phyloP scores from a whole-genome alignment of 2,888 invertebrate genomes.

The Drosophila differens region DNA sequence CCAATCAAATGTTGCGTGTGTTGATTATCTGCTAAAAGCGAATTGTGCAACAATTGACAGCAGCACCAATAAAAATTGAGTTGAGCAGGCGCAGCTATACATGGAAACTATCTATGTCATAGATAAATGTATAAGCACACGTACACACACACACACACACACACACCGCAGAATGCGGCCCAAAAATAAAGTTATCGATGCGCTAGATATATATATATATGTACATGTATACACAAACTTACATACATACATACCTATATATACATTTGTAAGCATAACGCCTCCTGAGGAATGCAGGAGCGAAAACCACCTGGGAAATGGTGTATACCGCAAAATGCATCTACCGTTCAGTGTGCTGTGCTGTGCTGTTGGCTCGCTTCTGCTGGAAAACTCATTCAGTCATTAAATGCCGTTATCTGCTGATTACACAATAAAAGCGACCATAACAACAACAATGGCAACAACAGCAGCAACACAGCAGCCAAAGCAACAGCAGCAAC shows the following conservation, averaged over 20 bases:
- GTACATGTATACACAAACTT: not conserved
- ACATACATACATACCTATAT: not conserved
- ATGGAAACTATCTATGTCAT: slow-evolving; percentile 29
- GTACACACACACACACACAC: slow-evolving; percentile 16
- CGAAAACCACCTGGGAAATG: slow-evolving; percentile 41
- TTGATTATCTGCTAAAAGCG: slow-evolving; percentile 36
- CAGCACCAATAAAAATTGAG: slow-evolving; percentile 53
- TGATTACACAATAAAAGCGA: slow-evolving; percentile 84
- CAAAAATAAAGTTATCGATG: slow-evolving; percentile 76
- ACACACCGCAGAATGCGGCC: slow-evolving; percentile 46
- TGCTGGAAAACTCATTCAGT: slow-evolving; percentile 79
- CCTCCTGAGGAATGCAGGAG: slow-evolving; percentile 68
- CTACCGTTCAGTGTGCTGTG: slow-evolving; percentile 25
- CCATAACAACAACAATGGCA: slow-evolving; percentile 51
- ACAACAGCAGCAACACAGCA: slow-evolving; percentile 16
- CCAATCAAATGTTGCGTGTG: slow-evolving; percentile 57
- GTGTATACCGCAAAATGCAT: slow-evolving; percentile 56
- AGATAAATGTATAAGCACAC: slow-evolving; percentile 23
- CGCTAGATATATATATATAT: slow-evolving; percentile 7
- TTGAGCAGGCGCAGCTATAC: slow-evolving; percentile 22
- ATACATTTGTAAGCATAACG: slow-evolving; percentile 50
- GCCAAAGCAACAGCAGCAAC: slow-evolving; percentile 7
- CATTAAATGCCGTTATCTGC: slow-evolving; percentile 84
- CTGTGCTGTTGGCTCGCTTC: slow-evolving; percentile 18
- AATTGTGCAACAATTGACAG: slow-evolving; percentile 48